Percentiles rank a stretch among this genome's conserved stretches.
phyloP scores from a whole-genome alignment of 1,140 invertebrate genomes.

The Goniozus legneri region DNA sequence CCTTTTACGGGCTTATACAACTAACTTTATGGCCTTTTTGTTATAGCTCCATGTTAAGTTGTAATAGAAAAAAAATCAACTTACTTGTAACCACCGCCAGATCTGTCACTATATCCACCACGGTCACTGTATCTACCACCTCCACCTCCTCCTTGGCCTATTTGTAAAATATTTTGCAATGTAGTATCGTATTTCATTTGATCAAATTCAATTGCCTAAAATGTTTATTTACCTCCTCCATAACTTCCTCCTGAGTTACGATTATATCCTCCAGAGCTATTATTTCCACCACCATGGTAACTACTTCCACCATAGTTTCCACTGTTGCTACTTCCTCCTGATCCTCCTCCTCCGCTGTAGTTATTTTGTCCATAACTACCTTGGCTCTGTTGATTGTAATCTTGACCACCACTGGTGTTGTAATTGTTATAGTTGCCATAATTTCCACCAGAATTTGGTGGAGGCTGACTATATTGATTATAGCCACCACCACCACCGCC shows the following conservation, averaged over 20 bases:
- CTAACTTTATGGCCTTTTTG: constrained; percentile 22
- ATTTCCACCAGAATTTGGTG: constrained; percentile 40
- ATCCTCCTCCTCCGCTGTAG: constrained; percentile 51
- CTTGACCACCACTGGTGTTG: constrained; percentile 37
- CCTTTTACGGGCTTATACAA: no score
- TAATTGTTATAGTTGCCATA: constrained; percentile 39
- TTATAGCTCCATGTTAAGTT: constrained; percentile 12
- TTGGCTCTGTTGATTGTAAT: constrained; percentile 40
- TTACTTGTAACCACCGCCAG: constrained; percentile 51
- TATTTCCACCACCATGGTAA: constrained; percentile 29
- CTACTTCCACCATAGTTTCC: constrained; percentile 39
- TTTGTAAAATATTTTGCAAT: no score
- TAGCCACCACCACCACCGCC: no score
- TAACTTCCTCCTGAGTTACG: constrained; percentile 24
- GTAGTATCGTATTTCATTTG: constrained; percentile 36
- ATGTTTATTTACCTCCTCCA: constrained; percentile 39
- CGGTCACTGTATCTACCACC: constrained; percentile 51
- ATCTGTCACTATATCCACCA: constrained; percentile 53
- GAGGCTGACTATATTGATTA: constrained; percentile 45
- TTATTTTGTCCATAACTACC: constrained; percentile 52
- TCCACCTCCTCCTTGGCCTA: constrained; percentile 36
- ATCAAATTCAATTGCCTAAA: constrained; percentile 37
- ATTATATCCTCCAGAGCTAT: constrained; percentile 6
- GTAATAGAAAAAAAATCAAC: constrained; percentile 27
- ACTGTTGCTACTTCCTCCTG: constrained; percentile 38